Evolutionary conservation across 1,140 invertebrate genomes (phyloP), one percentile per base, ranked within the genome.

Genomic region (Eumaeus atala): DNA sequence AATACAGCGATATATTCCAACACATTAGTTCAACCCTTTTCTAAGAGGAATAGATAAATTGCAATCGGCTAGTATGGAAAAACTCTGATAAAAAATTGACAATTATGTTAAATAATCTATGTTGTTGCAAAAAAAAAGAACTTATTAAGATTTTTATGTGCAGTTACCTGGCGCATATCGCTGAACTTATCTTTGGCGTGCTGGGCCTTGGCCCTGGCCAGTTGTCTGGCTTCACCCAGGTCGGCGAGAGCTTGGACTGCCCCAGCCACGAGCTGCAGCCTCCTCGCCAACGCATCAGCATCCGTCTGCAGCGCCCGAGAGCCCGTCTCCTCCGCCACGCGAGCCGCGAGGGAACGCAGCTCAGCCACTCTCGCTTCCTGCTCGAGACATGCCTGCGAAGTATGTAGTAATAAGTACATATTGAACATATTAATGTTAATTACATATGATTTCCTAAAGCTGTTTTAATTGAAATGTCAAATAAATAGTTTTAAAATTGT

Each of bases 311-410:
- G 84, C 0, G 93, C 89, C 9, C 91, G 88, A 48, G 94, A 87
- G 14, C 94, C 93, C 16, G 95, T 92, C 68, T 94, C 92, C 4
- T 91, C 91, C 0, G 93, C 93, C 35, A 95, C 94, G 58, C 92
- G 91, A 1, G 91, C 90, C 9, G 94, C 94, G 58, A 95, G 88
- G n/a, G 91, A 90, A 11, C 91, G 91, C 14, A 95, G 85, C 70
- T 95, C 92, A 8, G 90, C 89, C 16, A 95, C 92, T 66, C 95
- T 91, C 33, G 90, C 89, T 56, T 91, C 92, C 73, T 95, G 89
- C 78, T 95, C 92, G 73, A 94, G 90, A 74, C 92, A 94, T 77
- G 92, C 90, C 93, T 94, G 59, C 16, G 16, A 14, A 40, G 9
- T 38, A 38, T 35, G 5, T 35, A 35, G 34, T 35, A 35, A 7